These are phyloP conservation scores for Sebastes flavidus DNA, from an alignment of 2,797 vertebrate species.

Conservation along the genomic window DNA sequence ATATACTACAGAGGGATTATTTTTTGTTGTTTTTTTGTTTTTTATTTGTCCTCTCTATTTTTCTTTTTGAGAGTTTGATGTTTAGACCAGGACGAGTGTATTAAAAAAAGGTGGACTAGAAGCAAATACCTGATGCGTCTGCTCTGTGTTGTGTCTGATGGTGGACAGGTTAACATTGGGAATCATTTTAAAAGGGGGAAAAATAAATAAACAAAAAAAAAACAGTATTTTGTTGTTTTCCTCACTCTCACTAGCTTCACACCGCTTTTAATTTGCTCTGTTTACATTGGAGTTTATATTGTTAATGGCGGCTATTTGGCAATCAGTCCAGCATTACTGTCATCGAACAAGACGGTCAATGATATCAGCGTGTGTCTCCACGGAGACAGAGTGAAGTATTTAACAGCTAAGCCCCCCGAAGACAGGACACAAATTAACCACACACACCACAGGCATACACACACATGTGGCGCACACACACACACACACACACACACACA, in stretches of 20 bases:
- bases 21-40: neutral
- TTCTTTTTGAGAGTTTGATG: neutral
- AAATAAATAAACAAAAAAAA: too few species aligned
- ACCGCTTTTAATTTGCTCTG: neutral
- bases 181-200: neutral
- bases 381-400: slow-evolving; percentile 70
- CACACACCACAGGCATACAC: slow-evolving; percentile 12
- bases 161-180: neutral
- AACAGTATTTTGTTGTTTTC: neutral
- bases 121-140: neutral
- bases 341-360: slow-evolving; percentile 63
- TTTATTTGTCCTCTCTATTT: neutral
- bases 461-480: slow-evolving; percentile 15
- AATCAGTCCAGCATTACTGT: slow-evolving; percentile 63
- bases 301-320: slow-evolving; percentile 50
- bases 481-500: slow-evolving; percentile 27
- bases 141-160: neutral
- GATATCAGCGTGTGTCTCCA: slow-evolving; percentile 57
- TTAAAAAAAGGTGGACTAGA: neutral
- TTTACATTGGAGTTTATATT: slow-evolving; percentile 21
- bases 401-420: slow-evolving; percentile 60
- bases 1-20: neutral
- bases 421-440: slow-evolving; percentile 66
- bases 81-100: neutral
- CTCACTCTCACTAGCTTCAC: neutral